phyloP scores from a whole-genome alignment of 2,888 invertebrate species.

The Strigamia maritima region DNA sequence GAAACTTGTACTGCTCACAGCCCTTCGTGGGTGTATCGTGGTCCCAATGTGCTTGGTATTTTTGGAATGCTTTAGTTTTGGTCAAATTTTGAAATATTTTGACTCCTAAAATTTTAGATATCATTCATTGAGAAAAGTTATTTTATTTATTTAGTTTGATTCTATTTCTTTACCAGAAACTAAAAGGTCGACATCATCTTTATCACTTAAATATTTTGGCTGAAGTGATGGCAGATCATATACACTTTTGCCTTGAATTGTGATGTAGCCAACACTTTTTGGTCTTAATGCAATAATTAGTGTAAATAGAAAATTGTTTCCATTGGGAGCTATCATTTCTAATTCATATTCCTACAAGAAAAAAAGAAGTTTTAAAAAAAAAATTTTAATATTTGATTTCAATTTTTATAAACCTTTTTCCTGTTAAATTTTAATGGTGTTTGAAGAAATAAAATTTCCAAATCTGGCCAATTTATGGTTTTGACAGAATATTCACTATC shows the following conservation, averaged over 20 bases:
- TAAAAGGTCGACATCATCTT: slow-evolving; percentile 69
- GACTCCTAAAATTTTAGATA: neutral
- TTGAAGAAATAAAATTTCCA: neutral
- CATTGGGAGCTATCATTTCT: neutral
- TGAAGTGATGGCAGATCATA: slow-evolving; percentile 82
- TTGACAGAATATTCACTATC: slow-evolving; percentile 34
- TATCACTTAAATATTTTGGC: slow-evolving; percentile 85
- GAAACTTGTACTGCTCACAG: neutral
- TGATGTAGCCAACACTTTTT: slow-evolving; percentile 44
- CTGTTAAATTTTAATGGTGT: neutral
- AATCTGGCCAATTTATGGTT: slow-evolving; percentile 37
- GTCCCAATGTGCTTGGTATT: neutral
- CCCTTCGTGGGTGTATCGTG: neutral
- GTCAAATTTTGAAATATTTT: neutral
- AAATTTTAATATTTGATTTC: neutral
- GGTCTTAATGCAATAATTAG: neutral
- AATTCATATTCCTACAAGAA: neutral
- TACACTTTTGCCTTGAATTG: slow-evolving; percentile 74
- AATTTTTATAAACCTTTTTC: neutral
- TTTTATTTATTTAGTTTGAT: neutral
- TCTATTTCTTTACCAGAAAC: slow-evolving; percentile 61
- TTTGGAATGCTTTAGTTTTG: neutral
- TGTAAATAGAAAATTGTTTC: neutral
- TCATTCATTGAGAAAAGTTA: neutral
- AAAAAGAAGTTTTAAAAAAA: neutral